Percentiles rank a stretch among this genome's conserved stretches.
These are phyloP conservation scores for Propithecus deckenii DNA, from an alignment of 2,797 vertebrate genomes.

Conservation along the genomic window DNA sequence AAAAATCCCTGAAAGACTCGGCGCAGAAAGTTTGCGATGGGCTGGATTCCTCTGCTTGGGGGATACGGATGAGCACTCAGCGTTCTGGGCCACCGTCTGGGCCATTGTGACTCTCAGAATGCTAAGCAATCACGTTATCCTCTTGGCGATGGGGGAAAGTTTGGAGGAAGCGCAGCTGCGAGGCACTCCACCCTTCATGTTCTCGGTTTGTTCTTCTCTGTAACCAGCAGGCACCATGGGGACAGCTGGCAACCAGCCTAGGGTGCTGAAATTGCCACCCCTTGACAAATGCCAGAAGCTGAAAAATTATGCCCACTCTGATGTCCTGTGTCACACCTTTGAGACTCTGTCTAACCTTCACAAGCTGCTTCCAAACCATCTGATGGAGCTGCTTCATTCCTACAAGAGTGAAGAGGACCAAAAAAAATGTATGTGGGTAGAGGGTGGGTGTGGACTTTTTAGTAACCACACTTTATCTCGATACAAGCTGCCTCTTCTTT, in stretches of 20 bases:
- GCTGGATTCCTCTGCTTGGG: neutral
- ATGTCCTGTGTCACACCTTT: conserved; percentile 55
- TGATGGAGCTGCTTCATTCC: conserved; percentile 59
- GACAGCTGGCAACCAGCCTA: neutral
- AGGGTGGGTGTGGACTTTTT: neutral
- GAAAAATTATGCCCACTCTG: neutral
- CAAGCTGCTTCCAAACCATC: conserved; percentile 64
- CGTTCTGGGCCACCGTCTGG: neutral
- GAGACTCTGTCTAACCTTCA: conserved; percentile 68
- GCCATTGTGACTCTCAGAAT: conserved; percentile 73
- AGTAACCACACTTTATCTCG: neutral
- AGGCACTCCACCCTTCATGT: neutral
- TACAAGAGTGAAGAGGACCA: conserved; percentile 55
- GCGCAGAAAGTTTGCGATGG: neutral
- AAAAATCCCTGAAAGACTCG: neutral
- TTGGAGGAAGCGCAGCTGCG: neutral
- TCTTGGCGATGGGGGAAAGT: neutral
- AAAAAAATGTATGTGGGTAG: neutral
- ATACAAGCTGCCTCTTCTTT: neutral
- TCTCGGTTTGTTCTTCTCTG: neutral
- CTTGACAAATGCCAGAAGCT: neutral
- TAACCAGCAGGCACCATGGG: neutral
- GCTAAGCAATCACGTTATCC: neutral
- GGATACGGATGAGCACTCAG: neutral
- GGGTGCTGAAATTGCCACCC: neutral